Base-by-base conservation (phyloP, 2,113 vertebrate species). In the Camelus dromedarius region DNA sequence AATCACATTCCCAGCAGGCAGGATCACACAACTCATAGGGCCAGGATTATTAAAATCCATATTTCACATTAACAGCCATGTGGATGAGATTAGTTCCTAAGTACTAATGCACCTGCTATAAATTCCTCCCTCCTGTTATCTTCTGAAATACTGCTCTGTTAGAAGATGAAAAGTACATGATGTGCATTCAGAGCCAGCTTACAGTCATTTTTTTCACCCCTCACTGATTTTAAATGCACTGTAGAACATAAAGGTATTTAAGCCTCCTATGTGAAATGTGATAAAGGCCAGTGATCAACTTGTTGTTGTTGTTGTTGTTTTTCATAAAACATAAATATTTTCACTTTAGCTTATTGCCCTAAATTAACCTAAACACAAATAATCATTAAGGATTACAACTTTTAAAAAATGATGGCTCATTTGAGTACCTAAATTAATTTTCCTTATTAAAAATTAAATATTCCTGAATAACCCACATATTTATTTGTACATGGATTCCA, bases 21-120 rank as follows among this genome's bases (percentile, higher is more conserved):
- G 96, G 95, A 97, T 98, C 96, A 97, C 98, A 99, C 97, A 97
- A 98, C 98, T 99, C 99, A 99, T 98, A 99, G 98, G 97, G 98
- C 98, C 98, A 98, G 97, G 98, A 98, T 99, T 99, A 99, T 99
- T 99, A 99, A 99, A 99, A 99, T 99, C 99, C 98, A 99, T 99
- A 99, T 99, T 99, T 99, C 98, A 98, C 84, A n/a, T 98, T 98
- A 98, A 98, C 98, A 98, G 97, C 98, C 98, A 98, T 97, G 98
- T 98, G 98, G 98, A 97, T 97, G 97, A 99, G 98, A 99, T 99
- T 99, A 99, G 97, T 99, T 99, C 98, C 98, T 98, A 98, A 98
- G 98, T 97, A 98, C 98, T 97, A 98, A 97, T 98, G 98, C 97
- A 98, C 97, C 98, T 98, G 98, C 97, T 96, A 98, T 98, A 98